Evolutionary conservation across 2,113 vertebrate species (phyloP), one percentile per base, ranked within the genome.

Genomic region (Prionailurus viverrinus): DNA sequence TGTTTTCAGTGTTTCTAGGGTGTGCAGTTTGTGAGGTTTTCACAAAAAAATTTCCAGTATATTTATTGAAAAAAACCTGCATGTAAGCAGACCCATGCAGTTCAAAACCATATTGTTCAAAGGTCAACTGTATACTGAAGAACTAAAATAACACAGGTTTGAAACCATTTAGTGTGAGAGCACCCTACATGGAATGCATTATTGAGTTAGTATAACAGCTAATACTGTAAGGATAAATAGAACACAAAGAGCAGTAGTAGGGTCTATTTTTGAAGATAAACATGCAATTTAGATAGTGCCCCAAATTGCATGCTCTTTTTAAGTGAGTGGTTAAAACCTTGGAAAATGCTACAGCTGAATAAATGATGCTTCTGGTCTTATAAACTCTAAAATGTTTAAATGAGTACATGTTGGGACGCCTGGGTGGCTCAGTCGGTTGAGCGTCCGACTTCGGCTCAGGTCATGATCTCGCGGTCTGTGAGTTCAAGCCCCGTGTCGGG

Each of bases 301-400:
- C 25, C 31, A 89, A 7, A 79, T 58, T 65, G 33, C 8, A 23
- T 71, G 83, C 33, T 61, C 36, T 71, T 84, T 55, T 53, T 65
- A 94, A 66, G 88, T 74, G 68, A 95, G 33, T 93, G 3, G 25
- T 7, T 65, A 86, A 94, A 91, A 80, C n/a, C 41, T 55, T 92
- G 58, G 48, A 92, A 94, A 86, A 83, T 94, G 21, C 29, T 86
- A 27, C 7, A 79, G 27, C 25, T 89, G 7, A 85, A 33, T 94
- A 39, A 79, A 55, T 33, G 8, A 83, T 79, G 27, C 31, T n/a
- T 53, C 15, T 53, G 41, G 18, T 95, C 29, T 94, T 92, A 3
- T 4, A 58, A 41, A 58, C 7, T 89, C 31, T 93, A 36, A n/a
- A 0, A 79, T 93, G 36, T 79, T 88, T 89, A 94, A 86, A 29